phyloP scores from a whole-genome alignment of 2,888 invertebrate species.

The Diarsia rubi region DNA sequence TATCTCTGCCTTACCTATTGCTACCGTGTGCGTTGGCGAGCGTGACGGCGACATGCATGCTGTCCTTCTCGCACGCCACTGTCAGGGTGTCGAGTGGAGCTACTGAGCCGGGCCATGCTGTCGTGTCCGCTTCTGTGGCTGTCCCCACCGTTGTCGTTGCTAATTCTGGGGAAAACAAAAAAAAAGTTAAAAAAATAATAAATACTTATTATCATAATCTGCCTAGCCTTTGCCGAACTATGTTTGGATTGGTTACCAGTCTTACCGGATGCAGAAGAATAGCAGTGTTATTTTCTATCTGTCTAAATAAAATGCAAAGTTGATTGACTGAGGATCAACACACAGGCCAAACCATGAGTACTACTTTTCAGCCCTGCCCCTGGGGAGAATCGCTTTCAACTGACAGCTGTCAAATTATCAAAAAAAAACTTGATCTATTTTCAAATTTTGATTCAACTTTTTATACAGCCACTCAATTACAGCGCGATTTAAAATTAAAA shows the following conservation, averaged over 20 bases:
- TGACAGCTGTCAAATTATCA: too few species aligned
- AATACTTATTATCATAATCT: background rate
- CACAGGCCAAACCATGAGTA: too few species aligned
- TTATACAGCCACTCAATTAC: too few species aligned
- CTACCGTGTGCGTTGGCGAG: conserved; percentile 71
- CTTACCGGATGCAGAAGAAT: background rate
- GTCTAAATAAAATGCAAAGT: too few species aligned
- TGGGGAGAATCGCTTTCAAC: too few species aligned
- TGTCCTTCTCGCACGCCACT: conserved; percentile 87
- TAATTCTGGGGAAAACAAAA: conserved; percentile 75
- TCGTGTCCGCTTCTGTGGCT: conserved; percentile 79
- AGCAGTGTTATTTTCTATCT: too few species aligned
- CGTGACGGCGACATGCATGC: conserved; percentile 88
- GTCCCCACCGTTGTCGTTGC: conserved; percentile 86
- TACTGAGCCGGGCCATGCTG: conserved; percentile 82
- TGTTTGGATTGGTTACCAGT: background rate
- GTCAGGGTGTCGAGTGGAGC: conserved; percentile 85
- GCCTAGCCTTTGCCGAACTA: background rate
- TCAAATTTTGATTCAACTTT: too few species aligned
- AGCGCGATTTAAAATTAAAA: too few species aligned
- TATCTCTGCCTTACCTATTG: conserved; percentile 53
- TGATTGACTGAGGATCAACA: too few species aligned
- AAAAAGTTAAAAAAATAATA: background rate
- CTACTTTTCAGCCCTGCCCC: too few species aligned
- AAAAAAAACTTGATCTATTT: too few species aligned